Conservation (phyloP, 2,113 vertebrate genomes). For the Montifringilla adamsi region DNA sequence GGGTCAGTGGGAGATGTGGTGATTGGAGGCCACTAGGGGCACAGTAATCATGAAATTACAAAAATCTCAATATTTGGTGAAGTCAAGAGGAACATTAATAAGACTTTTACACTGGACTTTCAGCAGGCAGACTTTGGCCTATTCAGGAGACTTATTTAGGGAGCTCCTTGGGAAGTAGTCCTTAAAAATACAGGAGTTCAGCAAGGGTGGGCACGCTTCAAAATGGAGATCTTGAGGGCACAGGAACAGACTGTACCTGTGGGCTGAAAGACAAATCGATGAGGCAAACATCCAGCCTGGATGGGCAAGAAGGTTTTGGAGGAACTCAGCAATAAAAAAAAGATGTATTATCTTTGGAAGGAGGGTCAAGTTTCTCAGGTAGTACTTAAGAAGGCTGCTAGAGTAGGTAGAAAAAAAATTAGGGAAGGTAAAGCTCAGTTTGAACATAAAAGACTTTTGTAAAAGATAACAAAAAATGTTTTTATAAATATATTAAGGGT, state of each 20-base stretch:
- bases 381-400: background rate
- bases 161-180: background rate
- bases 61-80: background rate
- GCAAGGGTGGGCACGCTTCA: background rate
- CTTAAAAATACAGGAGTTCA: background rate
- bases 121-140: background rate
- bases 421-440: background rate
- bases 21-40: background rate
- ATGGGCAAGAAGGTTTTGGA: background rate
- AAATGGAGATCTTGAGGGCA: background rate
- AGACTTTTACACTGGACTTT: background rate
- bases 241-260: background rate
- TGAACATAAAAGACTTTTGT: background rate
- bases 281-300: background rate
- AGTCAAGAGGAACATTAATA: background rate
- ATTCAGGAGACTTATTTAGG: background rate
- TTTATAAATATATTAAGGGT: background rate
- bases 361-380: background rate
- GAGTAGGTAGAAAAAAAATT: background rate
- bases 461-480: background rate
- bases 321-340: background rate
- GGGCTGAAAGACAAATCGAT: background rate
- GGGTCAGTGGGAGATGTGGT: background rate
- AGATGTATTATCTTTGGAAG: background rate
- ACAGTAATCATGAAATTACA: background rate